A percentile compares a stretch with the other conserved stretches of the same genome.
Conservation (phyloP, 2,113 vertebrate species). For the Corythornis cristatus region DNA sequence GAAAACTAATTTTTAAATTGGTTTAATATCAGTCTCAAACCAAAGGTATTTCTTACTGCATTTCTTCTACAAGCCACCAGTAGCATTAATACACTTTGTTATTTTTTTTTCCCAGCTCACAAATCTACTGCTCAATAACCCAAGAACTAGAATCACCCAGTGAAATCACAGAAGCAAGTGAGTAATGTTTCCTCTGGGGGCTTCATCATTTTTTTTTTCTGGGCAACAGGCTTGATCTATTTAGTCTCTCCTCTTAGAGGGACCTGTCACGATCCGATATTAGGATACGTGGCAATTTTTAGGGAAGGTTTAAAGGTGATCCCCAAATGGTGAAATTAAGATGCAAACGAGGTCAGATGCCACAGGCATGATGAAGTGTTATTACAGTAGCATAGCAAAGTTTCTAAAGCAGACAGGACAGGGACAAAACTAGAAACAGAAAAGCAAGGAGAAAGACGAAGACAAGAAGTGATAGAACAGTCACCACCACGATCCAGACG, state of each 20-base stretch:
- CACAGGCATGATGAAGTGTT: too few relatives aligned
- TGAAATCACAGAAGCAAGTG: not conserved
- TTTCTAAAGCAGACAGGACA: too few relatives aligned
- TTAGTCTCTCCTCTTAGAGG: not conserved
- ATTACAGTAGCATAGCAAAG: too few relatives aligned
- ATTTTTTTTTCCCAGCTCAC: not conserved
- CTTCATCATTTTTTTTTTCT: not conserved
- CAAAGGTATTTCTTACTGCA: conserved; percentile 9
- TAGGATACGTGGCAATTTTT: too few relatives aligned
- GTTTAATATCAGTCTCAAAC: conserved; percentile 15
- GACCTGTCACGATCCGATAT: too few relatives aligned
- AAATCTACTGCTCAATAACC: not conserved
- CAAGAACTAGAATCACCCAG: not conserved
- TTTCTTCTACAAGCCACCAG: conserved; percentile 16
- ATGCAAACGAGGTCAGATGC: too few relatives aligned
- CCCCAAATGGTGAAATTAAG: too few relatives aligned
- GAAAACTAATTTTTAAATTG: conserved; percentile 19
- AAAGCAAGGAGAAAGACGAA: too few relatives aligned
- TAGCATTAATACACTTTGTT: not conserved
- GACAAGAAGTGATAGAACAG: too few relatives aligned
- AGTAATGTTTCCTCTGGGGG: not conserved
- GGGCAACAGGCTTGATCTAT: not conserved
- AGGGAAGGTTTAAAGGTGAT: too few relatives aligned
- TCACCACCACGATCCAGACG: too few relatives aligned
- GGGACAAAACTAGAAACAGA: too few relatives aligned